Evolutionary conservation across 2,888 invertebrate species (phyloP).

Genomic region (Penaeus monodon): DNA sequence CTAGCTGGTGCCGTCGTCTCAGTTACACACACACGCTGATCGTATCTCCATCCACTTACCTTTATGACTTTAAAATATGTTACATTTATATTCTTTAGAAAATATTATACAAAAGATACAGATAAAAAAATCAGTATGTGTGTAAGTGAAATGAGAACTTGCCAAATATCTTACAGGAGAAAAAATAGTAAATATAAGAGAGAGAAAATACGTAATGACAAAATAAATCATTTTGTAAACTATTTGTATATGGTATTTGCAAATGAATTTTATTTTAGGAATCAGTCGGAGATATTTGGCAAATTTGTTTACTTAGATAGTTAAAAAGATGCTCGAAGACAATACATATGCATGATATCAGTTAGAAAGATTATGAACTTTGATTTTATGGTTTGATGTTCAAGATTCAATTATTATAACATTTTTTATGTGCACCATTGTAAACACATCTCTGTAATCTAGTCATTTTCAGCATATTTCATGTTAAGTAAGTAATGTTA

Average conservation of each 20-base stretch:
- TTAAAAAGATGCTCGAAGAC: slow-evolving; percentile 16
- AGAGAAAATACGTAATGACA: too few species aligned
- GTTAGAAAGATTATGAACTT: slow-evolving; percentile 16
- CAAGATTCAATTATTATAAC: slow-evolving; percentile 29
- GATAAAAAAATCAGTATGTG: slow-evolving; percentile 7
- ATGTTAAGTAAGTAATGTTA: slow-evolving; percentile 12
- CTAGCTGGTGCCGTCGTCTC: slow-evolving; percentile 17
- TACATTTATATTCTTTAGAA: slow-evolving; percentile 23
- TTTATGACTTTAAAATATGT: slow-evolving; percentile 9
- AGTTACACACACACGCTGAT: slow-evolving; percentile 19
- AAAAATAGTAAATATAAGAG: too few species aligned
- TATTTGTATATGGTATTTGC: too few species aligned
- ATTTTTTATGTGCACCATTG: slow-evolving; percentile 43
- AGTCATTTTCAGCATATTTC: slow-evolving; percentile 32
- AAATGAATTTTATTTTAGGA: background rate
- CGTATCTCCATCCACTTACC: slow-evolving; percentile 1
- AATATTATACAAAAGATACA: slow-evolving; percentile 1
- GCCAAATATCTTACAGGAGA: slow-evolving; percentile 28
- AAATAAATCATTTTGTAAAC: too few species aligned
- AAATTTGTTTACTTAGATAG: slow-evolving; percentile 19
- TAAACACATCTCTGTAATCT: slow-evolving; percentile 39
- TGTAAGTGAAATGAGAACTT: slow-evolving; percentile 39
- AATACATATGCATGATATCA: slow-evolving; percentile 40
- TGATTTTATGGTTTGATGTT: slow-evolving; percentile 55
- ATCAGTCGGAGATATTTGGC: slow-evolving; percentile 33